Conservation (phyloP, 2,797 vertebrate genomes). For the Botia kubotai region DNA sequence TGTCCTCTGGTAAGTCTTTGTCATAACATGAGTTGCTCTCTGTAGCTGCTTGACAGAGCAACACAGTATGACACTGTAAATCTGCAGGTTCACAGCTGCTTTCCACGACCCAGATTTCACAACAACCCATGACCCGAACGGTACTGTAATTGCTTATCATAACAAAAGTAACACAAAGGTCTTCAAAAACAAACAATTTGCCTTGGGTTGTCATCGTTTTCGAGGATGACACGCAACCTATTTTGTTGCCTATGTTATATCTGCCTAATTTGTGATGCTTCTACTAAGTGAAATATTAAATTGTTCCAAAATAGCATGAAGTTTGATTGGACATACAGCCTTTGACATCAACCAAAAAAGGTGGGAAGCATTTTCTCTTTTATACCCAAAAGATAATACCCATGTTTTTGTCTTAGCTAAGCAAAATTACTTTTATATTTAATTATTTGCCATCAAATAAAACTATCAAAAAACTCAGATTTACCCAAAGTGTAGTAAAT, state of each 20-base stretch:
- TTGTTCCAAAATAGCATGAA: no score
- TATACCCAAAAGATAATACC: neutral
- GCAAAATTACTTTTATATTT: neutral
- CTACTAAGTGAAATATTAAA: no score
- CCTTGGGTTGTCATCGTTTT: neutral
- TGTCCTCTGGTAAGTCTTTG: constrained; percentile 24
- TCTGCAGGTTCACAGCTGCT: neutral
- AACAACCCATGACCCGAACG: neutral
- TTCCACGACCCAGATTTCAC: neutral
- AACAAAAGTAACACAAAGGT: neutral
- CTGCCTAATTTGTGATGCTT: no score
- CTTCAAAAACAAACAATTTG: neutral
- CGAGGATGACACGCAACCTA: neutral
- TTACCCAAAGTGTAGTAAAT: neutral
- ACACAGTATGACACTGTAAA: neutral
- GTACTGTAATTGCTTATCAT: neutral
- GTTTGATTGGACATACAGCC: neutral
- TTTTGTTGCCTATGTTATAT: neutral
- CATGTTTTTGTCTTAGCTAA: neutral
- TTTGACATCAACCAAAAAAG: neutral
- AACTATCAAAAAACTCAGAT: neutral
- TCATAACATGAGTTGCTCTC: neutral
- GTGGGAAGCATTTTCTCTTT: neutral
- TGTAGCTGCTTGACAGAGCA: neutral
- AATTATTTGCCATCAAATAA: neutral